Percentiles rank a stretch among this genome's conserved stretches.
phyloP scores from a whole-genome alignment of 1,140 invertebrate genomes.

The Teleopsis dalmanni region DNA sequence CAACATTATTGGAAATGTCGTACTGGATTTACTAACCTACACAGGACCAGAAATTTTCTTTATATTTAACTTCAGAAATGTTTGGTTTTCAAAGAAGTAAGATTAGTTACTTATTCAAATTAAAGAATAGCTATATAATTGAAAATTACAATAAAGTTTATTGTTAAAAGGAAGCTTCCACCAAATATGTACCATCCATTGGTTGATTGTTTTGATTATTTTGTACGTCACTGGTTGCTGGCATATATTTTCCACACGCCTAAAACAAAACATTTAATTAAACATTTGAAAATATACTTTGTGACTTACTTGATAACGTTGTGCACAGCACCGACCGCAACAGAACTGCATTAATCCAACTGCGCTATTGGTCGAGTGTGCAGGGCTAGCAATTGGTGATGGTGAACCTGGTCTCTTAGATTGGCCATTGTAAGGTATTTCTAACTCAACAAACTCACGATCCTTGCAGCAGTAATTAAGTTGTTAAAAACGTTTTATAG shows the following conservation, averaged over 20 bases:
- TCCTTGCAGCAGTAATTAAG: too few species aligned
- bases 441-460: slow-evolving; percentile 93
- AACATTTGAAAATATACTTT: too few species aligned
- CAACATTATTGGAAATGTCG: too few species aligned
- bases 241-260: slow-evolving; percentile 76
- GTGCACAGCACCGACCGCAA: slow-evolving; percentile 76
- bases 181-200: slow-evolving; percentile 73
- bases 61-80: too few species aligned
- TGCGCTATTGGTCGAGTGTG: slow-evolving; percentile 69
- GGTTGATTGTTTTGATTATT: slow-evolving; percentile 68
- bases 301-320: slow-evolving; percentile 73
- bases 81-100: too few species aligned
- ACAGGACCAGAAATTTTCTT: too few species aligned
- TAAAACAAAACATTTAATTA: slow-evolving; percentile 29
- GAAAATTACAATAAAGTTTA: too few species aligned
- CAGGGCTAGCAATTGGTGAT: slow-evolving; percentile 76
- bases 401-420: slow-evolving; percentile 79
- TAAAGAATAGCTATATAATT: too few species aligned
- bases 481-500: too few species aligned
- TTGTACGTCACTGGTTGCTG: slow-evolving; percentile 65
- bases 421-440: slow-evolving; percentile 88
- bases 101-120: too few species aligned
- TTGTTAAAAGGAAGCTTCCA: slow-evolving; percentile 71
- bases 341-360: slow-evolving; percentile 72
- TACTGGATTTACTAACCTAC: too few species aligned